Evolutionary conservation across 1,140 invertebrate species (phyloP).

Genomic region (Ceratitis capitata): DNA sequence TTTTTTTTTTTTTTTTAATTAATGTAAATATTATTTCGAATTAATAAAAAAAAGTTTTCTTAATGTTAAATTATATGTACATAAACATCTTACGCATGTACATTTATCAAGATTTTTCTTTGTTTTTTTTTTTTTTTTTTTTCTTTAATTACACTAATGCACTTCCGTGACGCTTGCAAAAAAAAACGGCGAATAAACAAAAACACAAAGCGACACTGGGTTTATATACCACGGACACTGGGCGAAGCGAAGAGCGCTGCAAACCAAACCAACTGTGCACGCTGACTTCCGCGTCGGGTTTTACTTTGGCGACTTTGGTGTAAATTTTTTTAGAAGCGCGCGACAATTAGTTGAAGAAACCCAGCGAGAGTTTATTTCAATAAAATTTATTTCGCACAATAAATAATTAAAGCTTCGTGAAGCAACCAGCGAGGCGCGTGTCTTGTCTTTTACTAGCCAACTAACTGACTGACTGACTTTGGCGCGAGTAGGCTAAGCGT

Average conservation of each 20-base stretch:
- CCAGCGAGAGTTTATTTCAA: not conserved
- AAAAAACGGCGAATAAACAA: not conserved
- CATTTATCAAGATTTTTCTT: too few species aligned
- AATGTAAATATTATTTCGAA: too few species aligned
- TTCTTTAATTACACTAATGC: not conserved
- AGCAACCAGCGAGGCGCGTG: not conserved
- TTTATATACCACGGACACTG: constrained; percentile 4
- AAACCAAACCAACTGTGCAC: not conserved
- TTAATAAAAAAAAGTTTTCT: too few species aligned
- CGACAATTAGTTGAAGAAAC: not conserved
- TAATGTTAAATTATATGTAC: too few species aligned
- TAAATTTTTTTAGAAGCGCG: not conserved
- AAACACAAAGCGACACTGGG: constrained; percentile 3
- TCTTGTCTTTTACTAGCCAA: constrained; percentile 1
- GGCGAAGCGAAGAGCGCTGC: not conserved
- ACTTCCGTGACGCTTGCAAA: constrained; percentile 21
- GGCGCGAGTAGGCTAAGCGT: not conserved
- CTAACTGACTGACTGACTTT: constrained; percentile 31
- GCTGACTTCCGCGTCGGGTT: not conserved
- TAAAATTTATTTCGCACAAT: not conserved
- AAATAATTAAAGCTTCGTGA: not conserved
- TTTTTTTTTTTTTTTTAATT: not conserved
- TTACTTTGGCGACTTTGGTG: not conserved
- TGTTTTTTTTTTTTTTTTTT: constrained; percentile 32
- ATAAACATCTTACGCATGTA: too few species aligned